Conservation (phyloP, 1,140 invertebrate genomes). For the Calliphora vicina region DNA sequence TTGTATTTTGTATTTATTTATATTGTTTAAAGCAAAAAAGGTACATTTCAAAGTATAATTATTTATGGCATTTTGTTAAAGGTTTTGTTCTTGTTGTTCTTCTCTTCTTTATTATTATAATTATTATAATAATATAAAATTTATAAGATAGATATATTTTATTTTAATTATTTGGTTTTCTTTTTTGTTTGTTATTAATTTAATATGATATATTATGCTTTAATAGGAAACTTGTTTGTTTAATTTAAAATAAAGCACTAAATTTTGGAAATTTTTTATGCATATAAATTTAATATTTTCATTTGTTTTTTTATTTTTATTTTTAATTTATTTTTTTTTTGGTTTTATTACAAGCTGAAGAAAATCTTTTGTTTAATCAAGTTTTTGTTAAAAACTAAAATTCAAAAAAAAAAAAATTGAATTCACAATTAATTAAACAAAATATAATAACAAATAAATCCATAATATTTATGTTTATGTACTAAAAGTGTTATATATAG, state of each 20-base stretch:
- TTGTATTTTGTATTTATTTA: constrained; percentile 4
- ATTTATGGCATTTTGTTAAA: constrained; percentile 14
- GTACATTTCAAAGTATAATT: constrained; percentile 31
- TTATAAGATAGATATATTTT: constrained; percentile 23
- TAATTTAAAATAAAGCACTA: constrained; percentile 36
- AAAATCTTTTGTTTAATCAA: background rate
- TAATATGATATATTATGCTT: constrained; percentile 33
- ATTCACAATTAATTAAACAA: background rate
- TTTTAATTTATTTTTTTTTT: background rate
- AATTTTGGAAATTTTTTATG: constrained; percentile 19
- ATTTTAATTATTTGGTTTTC: background rate
- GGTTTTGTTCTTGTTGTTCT: background rate
- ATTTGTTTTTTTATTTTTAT: background rate
- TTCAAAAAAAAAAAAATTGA: background rate
- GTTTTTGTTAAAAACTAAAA: background rate
- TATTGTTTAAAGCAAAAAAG: constrained; percentile 32
- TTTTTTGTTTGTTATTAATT: too few species aligned
- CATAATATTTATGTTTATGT: background rate
- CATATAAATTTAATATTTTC: background rate
- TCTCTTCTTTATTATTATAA: background rate
- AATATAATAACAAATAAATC: background rate
- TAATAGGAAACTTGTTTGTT: constrained; percentile 34
- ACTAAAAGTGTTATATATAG: background rate
- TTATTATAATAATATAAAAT: constrained; percentile 30
- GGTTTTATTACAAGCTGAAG: background rate